A percentile compares a stretch with the other conserved stretches of the same genome.
These are phyloP conservation scores for Geococcyx californianus DNA, from an alignment of 2,113 vertebrate genomes.

Conservation along the genomic window DNA sequence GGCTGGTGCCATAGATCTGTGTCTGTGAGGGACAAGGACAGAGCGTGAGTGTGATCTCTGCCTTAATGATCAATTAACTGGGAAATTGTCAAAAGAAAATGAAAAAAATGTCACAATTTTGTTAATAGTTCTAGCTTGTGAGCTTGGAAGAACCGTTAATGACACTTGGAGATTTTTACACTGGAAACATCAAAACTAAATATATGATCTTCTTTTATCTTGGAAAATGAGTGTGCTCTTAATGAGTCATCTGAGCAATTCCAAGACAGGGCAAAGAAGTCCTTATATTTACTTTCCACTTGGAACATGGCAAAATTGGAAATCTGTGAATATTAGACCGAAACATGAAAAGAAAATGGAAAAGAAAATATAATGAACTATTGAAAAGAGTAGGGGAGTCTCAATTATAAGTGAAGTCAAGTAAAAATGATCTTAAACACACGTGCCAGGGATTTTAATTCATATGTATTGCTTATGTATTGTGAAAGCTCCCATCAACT, in stretches of 20 bases:
- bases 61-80: conserved; percentile 66
- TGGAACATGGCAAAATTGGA: background rate
- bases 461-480: background rate
- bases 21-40: conserved; percentile 13
- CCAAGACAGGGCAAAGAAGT: background rate
- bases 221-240: background rate
- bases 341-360: background rate
- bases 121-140: conserved; percentile 10
- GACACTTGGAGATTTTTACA: background rate
- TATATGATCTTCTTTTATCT: background rate
- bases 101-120: conserved; percentile 41
- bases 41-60: background rate
- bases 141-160: background rate
- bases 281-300: background rate
- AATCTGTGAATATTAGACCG: background rate
- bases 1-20: background rate
- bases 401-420: background rate
- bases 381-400: background rate
- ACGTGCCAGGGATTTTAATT: background rate
- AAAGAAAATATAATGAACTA: background rate
- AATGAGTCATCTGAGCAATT: conserved; percentile 7
- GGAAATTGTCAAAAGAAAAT: conserved; percentile 46
- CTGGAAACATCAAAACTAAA: conserved; percentile 30
- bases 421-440: background rate
- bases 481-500: background rate